phyloP scores from a whole-genome alignment of 1,140 invertebrate genomes.

The Hyles euphorbiae region DNA sequence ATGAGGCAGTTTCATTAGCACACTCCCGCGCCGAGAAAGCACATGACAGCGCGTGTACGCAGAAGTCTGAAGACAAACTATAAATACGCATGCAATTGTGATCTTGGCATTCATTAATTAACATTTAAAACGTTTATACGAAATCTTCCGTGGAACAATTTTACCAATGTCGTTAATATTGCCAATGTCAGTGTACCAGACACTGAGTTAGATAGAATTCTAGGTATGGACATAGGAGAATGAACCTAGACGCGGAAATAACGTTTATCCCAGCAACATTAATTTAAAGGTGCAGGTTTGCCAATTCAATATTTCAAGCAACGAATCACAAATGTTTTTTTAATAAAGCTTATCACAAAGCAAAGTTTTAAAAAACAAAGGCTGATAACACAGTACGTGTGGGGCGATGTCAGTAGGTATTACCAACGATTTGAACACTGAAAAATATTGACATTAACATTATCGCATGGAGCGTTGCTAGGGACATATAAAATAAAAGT shows the following conservation, averaged over 20 bases:
- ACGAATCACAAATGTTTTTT: no score
- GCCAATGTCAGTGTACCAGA: no score
- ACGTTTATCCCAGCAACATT: no score
- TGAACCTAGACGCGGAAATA: no score
- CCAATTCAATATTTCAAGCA: no score
- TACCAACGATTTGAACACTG: constrained; percentile 1
- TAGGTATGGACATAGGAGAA: no score
- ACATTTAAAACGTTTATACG: constrained; percentile 8
- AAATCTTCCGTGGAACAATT: background rate
- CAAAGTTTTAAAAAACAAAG: constrained; percentile 28
- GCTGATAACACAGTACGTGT: constrained; percentile 31
- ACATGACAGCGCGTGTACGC: constrained; percentile 34
- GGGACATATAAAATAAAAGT: constrained; percentile 19
- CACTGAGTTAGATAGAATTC: no score
- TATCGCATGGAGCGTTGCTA: constrained; percentile 20
- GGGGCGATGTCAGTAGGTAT: constrained; percentile 18
- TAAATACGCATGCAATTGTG: constrained; percentile 10
- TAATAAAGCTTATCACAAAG: constrained; percentile 5
- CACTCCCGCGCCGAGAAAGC: constrained; percentile 51
- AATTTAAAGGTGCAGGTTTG: no score
- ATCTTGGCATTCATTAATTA: constrained; percentile 5
- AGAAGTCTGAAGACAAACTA: constrained; percentile 41
- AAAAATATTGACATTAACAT: constrained; percentile 35
- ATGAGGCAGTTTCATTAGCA: constrained; percentile 32
- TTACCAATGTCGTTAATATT: no score